Conservation (phyloP, 2,797 vertebrate genomes). For the Anniella stebbinsi region DNA sequence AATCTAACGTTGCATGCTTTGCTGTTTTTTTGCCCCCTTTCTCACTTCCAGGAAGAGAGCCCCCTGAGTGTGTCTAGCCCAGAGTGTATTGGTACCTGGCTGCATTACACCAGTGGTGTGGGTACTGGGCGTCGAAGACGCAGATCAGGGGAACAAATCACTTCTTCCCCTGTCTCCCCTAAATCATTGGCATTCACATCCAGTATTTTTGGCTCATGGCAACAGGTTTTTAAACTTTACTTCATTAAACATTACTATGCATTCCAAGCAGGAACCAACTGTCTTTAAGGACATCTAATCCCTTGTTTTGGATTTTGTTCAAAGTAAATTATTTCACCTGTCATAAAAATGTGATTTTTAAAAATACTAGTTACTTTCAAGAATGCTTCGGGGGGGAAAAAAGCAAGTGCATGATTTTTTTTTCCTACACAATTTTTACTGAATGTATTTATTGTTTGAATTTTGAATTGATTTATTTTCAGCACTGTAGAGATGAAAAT, state of each 20-base stretch:
- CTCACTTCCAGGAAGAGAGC: slow-evolving; percentile 95
- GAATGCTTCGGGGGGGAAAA: slow-evolving; percentile 69
- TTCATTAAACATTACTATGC: slow-evolving; percentile 88
- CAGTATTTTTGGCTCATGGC: slow-evolving; percentile 98
- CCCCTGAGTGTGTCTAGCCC: slow-evolving; percentile 97
- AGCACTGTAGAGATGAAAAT: slow-evolving; percentile 55
- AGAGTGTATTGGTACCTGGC: slow-evolving; percentile 95
- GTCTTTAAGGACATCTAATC: slow-evolving; percentile 92
- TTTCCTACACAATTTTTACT: slow-evolving; percentile 61
- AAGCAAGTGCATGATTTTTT: slow-evolving; percentile 66
- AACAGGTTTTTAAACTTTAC: slow-evolving; percentile 97
- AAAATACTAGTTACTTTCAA: slow-evolving; percentile 61
- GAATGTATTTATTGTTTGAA: slow-evolving; percentile 62
- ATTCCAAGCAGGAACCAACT: slow-evolving; percentile 83
- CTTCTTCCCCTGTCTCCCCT: slow-evolving; percentile 96
- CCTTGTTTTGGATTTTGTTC: slow-evolving; percentile 79
- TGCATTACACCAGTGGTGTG: slow-evolving; percentile 95
- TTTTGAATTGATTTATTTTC: slow-evolving; percentile 67
- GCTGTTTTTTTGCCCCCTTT: slow-evolving; percentile 91
- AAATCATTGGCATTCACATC: slow-evolving; percentile 98
- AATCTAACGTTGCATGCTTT: slow-evolving; percentile 94
- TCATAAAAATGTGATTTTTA: slow-evolving; percentile 60
- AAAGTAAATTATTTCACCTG: slow-evolving; percentile 75
- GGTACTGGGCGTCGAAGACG: slow-evolving; percentile 96
- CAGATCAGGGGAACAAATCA: slow-evolving; percentile 97